Base-by-base conservation (phyloP, 2,113 vertebrate species). In the Grammomys surdaster region DNA sequence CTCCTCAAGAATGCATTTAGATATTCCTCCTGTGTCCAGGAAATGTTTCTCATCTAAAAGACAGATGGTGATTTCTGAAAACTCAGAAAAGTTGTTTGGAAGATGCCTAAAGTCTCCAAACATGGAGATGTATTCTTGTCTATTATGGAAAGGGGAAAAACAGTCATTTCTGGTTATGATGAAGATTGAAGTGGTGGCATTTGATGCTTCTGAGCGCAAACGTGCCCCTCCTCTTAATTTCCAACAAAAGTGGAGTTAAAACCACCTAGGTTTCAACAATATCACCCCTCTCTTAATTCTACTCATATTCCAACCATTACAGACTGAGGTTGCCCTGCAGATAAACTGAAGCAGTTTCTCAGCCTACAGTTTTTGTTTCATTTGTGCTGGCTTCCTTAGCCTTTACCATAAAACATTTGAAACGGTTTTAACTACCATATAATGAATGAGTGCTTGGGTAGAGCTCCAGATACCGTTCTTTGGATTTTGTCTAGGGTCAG, bases 41-140 rank as follows among this genome's bases (percentile, higher is more conserved):
- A 97, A 81, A 72, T 75, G 81, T 14, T 70, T 31, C 56, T 88
- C 78, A 88, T 70, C 60, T 93, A 58, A 93, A 78, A 93, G 73
- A 89, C 17, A 96, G 14, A 63, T 76, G 65, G 17, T 48, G 4
- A 28, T 65, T 93, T 82, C 51, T 63, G 78, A 31, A 95, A 72
- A 87, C 67, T 85, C 19, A 46, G 3, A 81, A 87, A 88, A 75
- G 2, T 5, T 80, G 9, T 92, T 92, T 92, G 7, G 75, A 96
- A 92, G 72, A 67, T 5, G 81, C 31, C 36, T 75, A 85, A 73
- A 80, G 67, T 28, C 28, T 72, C n/a, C 87, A 67, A 89, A 84
- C 51, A 70, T 40, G 13, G 58, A 86, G 22, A 90, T 20, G 11
- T 54, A 0, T 19, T 80, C 70, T 28, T 43, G 76, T 75, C 11